Conservation (phyloP, 2,888 invertebrate species). For the Lacanobia oleracea region DNA sequence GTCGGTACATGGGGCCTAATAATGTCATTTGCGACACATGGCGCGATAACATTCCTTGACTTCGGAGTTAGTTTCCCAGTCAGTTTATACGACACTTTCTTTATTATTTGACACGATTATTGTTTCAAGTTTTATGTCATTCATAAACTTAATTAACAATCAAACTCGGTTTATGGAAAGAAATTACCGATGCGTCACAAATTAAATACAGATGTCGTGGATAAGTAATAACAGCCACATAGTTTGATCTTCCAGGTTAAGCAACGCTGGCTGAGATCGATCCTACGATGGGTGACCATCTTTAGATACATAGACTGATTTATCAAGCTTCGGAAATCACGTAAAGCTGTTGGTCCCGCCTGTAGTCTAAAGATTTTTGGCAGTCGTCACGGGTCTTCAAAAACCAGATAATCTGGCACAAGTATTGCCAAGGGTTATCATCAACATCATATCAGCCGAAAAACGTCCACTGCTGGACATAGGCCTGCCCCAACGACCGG, state of each 20-base stretch:
- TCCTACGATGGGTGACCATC: not conserved
- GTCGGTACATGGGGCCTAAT: slow-evolving; percentile 26
- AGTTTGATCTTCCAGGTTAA: no score
- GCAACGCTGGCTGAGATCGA: not conserved
- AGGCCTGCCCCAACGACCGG: no score
- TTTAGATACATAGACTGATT: no score
- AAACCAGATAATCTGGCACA: no score
- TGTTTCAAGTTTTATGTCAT: slow-evolving; percentile 18
- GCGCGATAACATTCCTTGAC: slow-evolving; percentile 11
- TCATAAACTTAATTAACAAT: not conserved
- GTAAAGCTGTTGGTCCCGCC: no score
- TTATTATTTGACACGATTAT: slow-evolving; percentile 7
- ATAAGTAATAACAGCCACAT: no score
- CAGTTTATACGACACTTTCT: slow-evolving; percentile 35
- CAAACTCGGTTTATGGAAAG: not conserved
- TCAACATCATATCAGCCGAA: no score
- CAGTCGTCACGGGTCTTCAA: no score
- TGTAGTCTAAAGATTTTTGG: not conserved
- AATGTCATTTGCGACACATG: slow-evolving; percentile 49
- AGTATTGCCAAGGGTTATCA: no score
- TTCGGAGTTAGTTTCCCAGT: slow-evolving; percentile 31
- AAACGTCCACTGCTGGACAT: no score
- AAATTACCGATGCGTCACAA: not conserved
- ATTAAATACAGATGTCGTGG: not conserved
- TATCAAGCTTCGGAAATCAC: no score